A percentile compares a stretch with the other conserved stretches of the same genome.
phyloP scores from a whole-genome alignment of 92 coral and sea anemone species.

The Desmophyllum pertusum region DNA sequence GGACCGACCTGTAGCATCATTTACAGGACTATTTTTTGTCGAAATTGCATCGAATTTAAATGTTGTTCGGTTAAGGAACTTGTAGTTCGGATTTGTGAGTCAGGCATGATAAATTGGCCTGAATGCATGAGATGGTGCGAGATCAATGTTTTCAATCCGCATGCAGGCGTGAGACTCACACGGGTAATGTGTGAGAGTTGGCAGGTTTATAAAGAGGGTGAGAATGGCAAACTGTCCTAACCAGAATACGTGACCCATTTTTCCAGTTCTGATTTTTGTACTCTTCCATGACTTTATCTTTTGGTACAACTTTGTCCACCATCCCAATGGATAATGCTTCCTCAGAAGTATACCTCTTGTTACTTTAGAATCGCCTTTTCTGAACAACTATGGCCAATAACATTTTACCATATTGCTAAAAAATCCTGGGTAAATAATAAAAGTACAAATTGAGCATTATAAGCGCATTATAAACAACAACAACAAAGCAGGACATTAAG shows the following conservation, averaged over 20 bases:
- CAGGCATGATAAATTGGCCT: too few relatives aligned
- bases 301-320: constrained; percentile 73
- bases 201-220: not conserved
- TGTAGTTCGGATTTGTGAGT: too few relatives aligned
- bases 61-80: too few relatives aligned
- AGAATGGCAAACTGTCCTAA: not conserved
- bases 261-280: constrained; percentile 68
- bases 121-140: too few relatives aligned
- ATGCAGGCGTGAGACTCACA: too few relatives aligned
- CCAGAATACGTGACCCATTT: constrained; percentile 71
- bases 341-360: constrained; percentile 58
- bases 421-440: constrained; percentile 49
- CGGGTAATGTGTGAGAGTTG: too few relatives aligned
- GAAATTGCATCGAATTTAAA: too few relatives aligned
- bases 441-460: not conserved
- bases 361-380: constrained; percentile 55
- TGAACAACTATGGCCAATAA: constrained; percentile 66
- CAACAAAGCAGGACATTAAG: too few relatives aligned
- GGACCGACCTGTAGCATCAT: too few relatives aligned
- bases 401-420: constrained; percentile 47
- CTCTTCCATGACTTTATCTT: constrained; percentile 59
- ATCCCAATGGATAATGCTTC: constrained; percentile 64
- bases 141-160: too few relatives aligned
- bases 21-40: too few relatives aligned
- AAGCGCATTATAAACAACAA: not conserved